Conservation (phyloP, 1,140 invertebrate genomes). For the Papilio helenus region DNA sequence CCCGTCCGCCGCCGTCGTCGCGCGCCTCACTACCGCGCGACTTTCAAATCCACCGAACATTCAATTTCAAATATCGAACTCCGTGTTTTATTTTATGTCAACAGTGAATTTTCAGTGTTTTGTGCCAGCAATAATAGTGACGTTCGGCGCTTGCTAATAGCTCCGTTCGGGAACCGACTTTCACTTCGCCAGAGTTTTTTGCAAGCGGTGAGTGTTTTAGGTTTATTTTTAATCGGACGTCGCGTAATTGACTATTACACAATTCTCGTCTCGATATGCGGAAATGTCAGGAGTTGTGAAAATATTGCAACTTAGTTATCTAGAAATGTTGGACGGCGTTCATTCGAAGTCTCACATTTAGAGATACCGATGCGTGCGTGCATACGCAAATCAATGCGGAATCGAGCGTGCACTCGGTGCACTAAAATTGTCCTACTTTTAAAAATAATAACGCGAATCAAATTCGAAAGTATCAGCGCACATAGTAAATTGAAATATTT, state of each 20-base stretch:
- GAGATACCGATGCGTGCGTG: constrained; percentile 43
- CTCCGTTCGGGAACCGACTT: constrained; percentile 53
- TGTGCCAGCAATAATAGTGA: constrained; percentile 62
- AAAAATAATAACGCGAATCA: constrained; percentile 2
- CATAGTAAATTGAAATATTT: not conserved
- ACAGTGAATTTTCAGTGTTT: constrained; percentile 70
- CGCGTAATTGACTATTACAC: constrained; percentile 66
- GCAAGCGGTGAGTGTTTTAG: constrained; percentile 75
- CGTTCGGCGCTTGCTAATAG: constrained; percentile 55
- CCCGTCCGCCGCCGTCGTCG: constrained; percentile 55
- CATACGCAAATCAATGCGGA: constrained; percentile 49
- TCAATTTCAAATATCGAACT: constrained; percentile 63
- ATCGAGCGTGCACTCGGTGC: constrained; percentile 44
- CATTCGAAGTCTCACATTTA: constrained; percentile 36
- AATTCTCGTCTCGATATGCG: constrained; percentile 56
- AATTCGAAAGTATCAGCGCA: not conserved
- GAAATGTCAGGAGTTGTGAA: constrained; percentile 47
- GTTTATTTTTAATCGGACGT: constrained; percentile 62
- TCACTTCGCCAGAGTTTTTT: constrained; percentile 68
- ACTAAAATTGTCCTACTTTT: constrained; percentile 32
- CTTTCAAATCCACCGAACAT: constrained; percentile 45
- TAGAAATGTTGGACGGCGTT: constrained; percentile 41
- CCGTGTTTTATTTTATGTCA: constrained; percentile 53
- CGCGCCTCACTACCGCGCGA: constrained; percentile 41
- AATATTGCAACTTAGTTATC: constrained; percentile 40